Conservation (phyloP, 2,888 invertebrate species). For the Drosophila birchii region DNA sequence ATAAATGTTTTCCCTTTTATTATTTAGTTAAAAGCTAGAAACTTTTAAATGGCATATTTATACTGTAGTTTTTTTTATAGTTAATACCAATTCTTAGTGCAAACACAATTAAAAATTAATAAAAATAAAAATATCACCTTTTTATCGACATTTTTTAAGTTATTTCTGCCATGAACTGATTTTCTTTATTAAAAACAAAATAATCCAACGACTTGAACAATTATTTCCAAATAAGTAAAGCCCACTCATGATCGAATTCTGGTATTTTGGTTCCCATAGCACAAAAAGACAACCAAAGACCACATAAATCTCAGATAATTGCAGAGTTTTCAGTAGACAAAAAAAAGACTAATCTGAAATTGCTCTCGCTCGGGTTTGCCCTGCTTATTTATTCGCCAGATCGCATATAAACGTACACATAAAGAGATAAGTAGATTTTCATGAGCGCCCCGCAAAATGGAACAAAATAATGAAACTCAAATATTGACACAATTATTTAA, state of each 20-base stretch:
- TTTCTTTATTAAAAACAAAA: slow-evolving; percentile 1
- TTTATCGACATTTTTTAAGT: not conserved
- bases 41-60: too few relatives aligned
- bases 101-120: not conserved
- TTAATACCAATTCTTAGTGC: not conserved
- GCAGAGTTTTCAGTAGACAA: slow-evolving; percentile 6
- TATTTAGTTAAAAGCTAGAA: too few relatives aligned
- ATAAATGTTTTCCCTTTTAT: not conserved
- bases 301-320: slow-evolving; percentile 27
- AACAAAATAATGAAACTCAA: slow-evolving; percentile 61
- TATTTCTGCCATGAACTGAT: not conserved
- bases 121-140: not conserved
- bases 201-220: not conserved
- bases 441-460: slow-evolving; percentile 50
- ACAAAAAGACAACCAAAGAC: not conserved
- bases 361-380: slow-evolving; percentile 20
- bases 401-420: slow-evolving; percentile 27
- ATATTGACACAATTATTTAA: slow-evolving; percentile 81
- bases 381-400: slow-evolving; percentile 30
- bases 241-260: slow-evolving; percentile 5
- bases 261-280: slow-evolving; percentile 40
- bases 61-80: not conserved
- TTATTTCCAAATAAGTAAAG: slow-evolving; percentile 10
- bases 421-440: slow-evolving; percentile 51
- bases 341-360: slow-evolving; percentile 22